phyloP scores from a whole-genome alignment of 2,797 vertebrate genomes.

The Micrastur ruficollis region DNA sequence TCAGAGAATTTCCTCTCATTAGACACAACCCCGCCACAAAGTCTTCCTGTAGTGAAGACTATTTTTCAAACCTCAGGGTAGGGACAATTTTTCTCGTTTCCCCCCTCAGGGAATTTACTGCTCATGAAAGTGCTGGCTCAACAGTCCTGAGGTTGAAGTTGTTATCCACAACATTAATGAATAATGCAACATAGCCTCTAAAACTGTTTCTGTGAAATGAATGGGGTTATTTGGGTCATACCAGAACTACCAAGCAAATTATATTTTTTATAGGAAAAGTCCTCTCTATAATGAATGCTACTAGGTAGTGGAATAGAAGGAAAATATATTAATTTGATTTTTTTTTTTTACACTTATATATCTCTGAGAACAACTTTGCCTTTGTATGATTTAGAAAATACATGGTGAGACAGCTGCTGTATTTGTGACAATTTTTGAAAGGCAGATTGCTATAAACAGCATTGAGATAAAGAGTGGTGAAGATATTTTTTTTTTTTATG shows the following conservation, averaged over 20 bases:
- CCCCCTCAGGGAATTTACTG: constrained; percentile 12
- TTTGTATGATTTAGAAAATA: background rate
- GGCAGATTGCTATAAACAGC: constrained; percentile 13
- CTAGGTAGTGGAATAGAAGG: constrained; percentile 22
- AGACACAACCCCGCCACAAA: background rate
- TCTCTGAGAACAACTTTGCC: constrained; percentile 17
- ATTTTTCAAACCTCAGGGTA: constrained; percentile 24
- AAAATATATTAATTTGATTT: constrained; percentile 43
- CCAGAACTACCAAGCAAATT: constrained; percentile 53
- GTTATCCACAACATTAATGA: constrained; percentile 61
- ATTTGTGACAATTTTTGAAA: constrained; percentile 20
- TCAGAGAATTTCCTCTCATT: background rate
- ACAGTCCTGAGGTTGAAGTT: constrained; percentile 33
- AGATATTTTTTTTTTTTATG: background rate
- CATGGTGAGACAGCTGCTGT: background rate
- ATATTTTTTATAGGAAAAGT: constrained; percentile 51
- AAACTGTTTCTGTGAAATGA: constrained; percentile 63
- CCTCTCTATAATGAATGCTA: background rate
- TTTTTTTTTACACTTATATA: background rate
- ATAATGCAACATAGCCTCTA: constrained; percentile 52
- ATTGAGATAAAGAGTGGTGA: background rate
- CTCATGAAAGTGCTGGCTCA: constrained; percentile 42
- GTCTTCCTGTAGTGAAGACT: background rate
- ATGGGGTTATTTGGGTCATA: constrained; percentile 66
- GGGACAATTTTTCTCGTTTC: background rate